A percentile compares a stretch with the other conserved stretches of the same genome.
phyloP scores from a whole-genome alignment of 2,797 vertebrate species.

The Siniperca undulata region DNA sequence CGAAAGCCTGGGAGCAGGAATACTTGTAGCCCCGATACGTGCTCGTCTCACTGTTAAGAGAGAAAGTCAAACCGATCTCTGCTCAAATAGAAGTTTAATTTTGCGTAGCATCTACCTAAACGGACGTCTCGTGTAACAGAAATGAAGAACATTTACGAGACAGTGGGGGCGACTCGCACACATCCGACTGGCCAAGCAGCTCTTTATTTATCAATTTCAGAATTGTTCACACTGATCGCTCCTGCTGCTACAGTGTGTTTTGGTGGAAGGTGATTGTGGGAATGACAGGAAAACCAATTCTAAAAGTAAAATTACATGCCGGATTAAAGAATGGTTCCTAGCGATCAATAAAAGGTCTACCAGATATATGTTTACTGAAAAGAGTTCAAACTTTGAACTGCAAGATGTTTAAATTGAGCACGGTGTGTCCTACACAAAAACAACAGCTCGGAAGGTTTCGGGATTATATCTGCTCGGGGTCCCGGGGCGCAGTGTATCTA shows the following conservation, averaged over 20 bases:
- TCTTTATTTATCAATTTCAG: conserved; percentile 20
- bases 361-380: background rate
- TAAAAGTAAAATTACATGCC: conserved; percentile 4
- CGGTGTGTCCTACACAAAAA: background rate
- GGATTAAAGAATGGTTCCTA: background rate
- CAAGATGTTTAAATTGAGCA: background rate
- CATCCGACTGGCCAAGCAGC: background rate
- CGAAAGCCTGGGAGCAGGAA: conserved; percentile 21
- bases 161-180: conserved; percentile 5
- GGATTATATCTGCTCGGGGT: conserved; percentile 13
- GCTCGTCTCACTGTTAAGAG: background rate
- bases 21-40: conserved; percentile 26
- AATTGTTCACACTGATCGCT: conserved; percentile 6
- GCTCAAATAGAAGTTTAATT: background rate
- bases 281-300: background rate
- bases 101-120: background rate
- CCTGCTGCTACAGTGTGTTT: background rate
- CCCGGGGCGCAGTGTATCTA: conserved; percentile 32
- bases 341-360: background rate
- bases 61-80: conserved; percentile 22
- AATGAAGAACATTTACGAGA: background rate
- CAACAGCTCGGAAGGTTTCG: conserved; percentile 10
- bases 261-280: background rate
- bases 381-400: background rate
- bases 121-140: background rate